A percentile compares a stretch with the other conserved stretches of the same genome.
These are phyloP conservation scores for Pterostichus madidus DNA, from an alignment of 2,888 invertebrate genomes.

Conservation along the genomic window DNA sequence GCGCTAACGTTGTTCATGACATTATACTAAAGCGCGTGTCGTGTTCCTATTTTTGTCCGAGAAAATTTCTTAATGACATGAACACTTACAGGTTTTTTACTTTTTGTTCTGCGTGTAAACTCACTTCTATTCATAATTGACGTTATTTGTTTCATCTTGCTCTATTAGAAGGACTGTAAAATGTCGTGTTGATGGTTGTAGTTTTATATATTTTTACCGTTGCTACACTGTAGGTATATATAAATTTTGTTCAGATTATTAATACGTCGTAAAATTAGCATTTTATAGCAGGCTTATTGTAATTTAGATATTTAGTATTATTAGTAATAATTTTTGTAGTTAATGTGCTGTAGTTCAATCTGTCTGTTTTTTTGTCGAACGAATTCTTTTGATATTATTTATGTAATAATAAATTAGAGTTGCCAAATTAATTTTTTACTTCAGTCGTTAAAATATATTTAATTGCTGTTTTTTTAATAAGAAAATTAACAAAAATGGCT, in stretches of 20 bases:
- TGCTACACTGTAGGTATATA: constrained; percentile 35
- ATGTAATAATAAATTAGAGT: constrained; percentile 12
- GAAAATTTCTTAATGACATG: constrained; percentile 30
- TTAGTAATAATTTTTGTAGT: constrained; percentile 30
- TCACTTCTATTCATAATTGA: background rate
- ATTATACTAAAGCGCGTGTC: constrained; percentile 2
- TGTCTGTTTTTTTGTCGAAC: constrained; percentile 7
- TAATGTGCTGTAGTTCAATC: background rate
- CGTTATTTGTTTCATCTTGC: constrained; percentile 5
- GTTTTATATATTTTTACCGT: constrained; percentile 38
- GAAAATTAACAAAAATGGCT: too few species aligned
- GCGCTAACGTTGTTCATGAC: constrained; percentile 14
- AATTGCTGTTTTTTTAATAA: constrained; percentile 5
- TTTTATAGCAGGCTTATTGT: constrained; percentile 29
- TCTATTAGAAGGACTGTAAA: constrained; percentile 39
- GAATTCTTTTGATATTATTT: constrained; percentile 19
- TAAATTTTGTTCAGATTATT: constrained; percentile 42
- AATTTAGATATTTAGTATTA: constrained; percentile 42
- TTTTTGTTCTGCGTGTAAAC: background rate
- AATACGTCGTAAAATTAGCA: constrained; percentile 44
- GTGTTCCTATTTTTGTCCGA: background rate
- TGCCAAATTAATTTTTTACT: constrained; percentile 7
- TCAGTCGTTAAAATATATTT: constrained; percentile 15
- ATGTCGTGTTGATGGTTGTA: constrained; percentile 19
- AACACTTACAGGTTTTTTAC: background rate